These are phyloP conservation scores for Camelus dromedarius DNA, from an alignment of 2,113 vertebrate genomes.

Conservation along the genomic window DNA sequence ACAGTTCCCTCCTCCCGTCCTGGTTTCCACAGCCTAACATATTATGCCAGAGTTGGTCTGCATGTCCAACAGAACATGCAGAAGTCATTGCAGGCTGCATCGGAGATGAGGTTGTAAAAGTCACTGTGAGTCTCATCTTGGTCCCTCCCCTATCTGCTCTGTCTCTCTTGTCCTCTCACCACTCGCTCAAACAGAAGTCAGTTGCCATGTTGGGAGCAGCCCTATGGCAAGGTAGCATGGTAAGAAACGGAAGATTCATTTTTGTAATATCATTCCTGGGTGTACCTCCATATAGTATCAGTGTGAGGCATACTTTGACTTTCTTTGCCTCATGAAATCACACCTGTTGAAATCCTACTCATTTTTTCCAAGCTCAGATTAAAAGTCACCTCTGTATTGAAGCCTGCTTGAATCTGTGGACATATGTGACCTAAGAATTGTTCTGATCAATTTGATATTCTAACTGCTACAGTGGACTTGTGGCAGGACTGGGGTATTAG, in stretches of 20 bases:
- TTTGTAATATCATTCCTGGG: not conserved
- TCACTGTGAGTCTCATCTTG: not conserved
- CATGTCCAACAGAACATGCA: not conserved
- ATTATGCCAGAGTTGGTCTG: not conserved
- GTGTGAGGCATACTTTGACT: not conserved
- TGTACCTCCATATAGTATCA: not conserved
- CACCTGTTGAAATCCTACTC: not conserved
- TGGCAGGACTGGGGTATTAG: not conserved
- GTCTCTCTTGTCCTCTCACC: not conserved
- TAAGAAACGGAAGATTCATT: not conserved
- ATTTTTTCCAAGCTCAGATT: not conserved
- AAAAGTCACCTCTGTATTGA: not conserved
- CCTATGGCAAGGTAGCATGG: not conserved
- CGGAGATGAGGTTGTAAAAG: not conserved
- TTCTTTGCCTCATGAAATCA: not conserved
- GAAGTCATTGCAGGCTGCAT: not conserved
- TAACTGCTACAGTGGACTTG: not conserved
- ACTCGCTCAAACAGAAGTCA: not conserved
- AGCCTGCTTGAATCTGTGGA: not conserved
- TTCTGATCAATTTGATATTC: not conserved
- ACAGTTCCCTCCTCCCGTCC: not conserved
- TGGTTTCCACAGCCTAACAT: not conserved
- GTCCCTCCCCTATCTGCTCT: not conserved
- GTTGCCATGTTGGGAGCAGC: not conserved
- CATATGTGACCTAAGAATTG: not conserved